Base-by-base conservation (phyloP, 2,113 vertebrate genomes). In the Coryphaenoides rupestris region DNA sequence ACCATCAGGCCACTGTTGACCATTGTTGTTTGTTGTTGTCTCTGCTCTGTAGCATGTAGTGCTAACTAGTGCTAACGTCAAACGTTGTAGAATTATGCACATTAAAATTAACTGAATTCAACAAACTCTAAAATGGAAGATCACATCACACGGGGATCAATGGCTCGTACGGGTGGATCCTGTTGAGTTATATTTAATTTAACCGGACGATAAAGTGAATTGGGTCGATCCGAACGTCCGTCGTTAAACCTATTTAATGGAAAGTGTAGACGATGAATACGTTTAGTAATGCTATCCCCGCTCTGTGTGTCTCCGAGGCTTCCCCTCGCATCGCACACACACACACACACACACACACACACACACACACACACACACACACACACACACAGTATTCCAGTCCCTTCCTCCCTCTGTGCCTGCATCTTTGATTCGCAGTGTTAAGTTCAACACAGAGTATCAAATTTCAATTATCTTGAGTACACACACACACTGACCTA, bases 391-490 rank as follows among this genome's bases (percentile, higher is more conserved):
- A 49, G 5, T n/a, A n/a, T n/a, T n/a, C n/a, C n/a, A n/a, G n/a
- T n/a, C n/a, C n/a, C n/a, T n/a, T 4, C 47, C 33, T 13, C 54
- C n/a, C 65, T 57, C 55, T 24, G 62, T 16, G 50, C 59, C 58
- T 10, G 65, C 33, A 40, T 40, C 60, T 63, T 71, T 61, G 66
- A 57, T 69, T 13, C 58, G 47, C 46, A 21, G 9, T 64, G 63
- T 63, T 70, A 13, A 55, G 66, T 57, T 77, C n/a, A 57, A 65
- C 52, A 61, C 21, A 65, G 21, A 1, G 55, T 47, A 26, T 74
- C 73, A 24, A 61, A 65, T 79, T 71, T 62, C n/a, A 79, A 54
- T 72, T 56, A 60, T 47, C 68, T 21, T 23, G 65, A 72, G 59
- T 74, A 59, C 70, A 63, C 68, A 70, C 45, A 59, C 15, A 4